Conservation (phyloP, 2,113 vertebrate genomes). For the Zootoca vivipara region DNA sequence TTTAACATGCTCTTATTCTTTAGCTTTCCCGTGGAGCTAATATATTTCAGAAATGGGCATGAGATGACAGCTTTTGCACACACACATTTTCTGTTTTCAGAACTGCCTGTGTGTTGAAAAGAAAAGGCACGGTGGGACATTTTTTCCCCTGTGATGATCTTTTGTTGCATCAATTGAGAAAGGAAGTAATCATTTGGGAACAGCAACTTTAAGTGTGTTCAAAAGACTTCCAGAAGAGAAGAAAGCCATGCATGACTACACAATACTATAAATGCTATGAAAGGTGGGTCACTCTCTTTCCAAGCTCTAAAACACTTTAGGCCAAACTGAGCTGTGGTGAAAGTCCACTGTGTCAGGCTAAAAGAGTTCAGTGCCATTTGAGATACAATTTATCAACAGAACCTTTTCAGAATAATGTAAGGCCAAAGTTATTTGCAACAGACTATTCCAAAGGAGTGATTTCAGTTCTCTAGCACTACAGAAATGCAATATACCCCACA, state of each 20-base stretch:
- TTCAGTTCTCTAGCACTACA: background rate
- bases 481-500: background rate
- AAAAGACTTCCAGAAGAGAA: slow-evolving; percentile 74
- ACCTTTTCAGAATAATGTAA: background rate
- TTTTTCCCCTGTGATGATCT: slow-evolving; percentile 60
- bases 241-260: slow-evolving; percentile 62
- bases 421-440: background rate
- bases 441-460: background rate
- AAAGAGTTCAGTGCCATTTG: background rate
- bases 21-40: slow-evolving; percentile 64
- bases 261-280: slow-evolving; percentile 72
- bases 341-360: slow-evolving; percentile 8
- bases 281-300: slow-evolving; percentile 71
- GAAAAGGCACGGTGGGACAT: slow-evolving; percentile 52
- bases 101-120: slow-evolving; percentile 66
- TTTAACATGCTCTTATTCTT: slow-evolving; percentile 63
- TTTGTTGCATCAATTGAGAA: slow-evolving; percentile 77
- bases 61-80: slow-evolving; percentile 67
- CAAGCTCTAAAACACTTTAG: slow-evolving; percentile 47
- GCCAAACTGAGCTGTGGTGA: slow-evolving; percentile 40
- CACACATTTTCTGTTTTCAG: slow-evolving; percentile 73
- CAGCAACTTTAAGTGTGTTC: slow-evolving; percentile 70
- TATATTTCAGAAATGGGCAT: slow-evolving; percentile 66
- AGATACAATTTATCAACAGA: background rate
- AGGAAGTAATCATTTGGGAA: slow-evolving; percentile 80